A percentile compares a stretch with the other conserved stretches of the same genome.
These are phyloP conservation scores for Neuroscelio doddi DNA, from an alignment of 2,888 invertebrate species.

Conservation along the genomic window DNA sequence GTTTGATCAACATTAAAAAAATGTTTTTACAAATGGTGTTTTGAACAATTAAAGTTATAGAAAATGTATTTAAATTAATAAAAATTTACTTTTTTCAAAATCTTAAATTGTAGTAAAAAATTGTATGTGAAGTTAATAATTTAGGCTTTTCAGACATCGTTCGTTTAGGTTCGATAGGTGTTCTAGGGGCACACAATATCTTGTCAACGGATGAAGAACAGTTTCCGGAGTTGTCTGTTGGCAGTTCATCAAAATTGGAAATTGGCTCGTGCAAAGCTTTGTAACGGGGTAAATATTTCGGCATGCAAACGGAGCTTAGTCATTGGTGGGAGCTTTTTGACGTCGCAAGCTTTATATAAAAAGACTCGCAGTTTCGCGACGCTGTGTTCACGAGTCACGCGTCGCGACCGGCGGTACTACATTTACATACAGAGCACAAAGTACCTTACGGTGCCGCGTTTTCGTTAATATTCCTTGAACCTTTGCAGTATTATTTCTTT, in stretches of 20 bases:
- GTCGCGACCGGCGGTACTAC: slow-evolving; percentile 31
- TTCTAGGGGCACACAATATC: slow-evolving; percentile 6
- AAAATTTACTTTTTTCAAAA: too few species aligned
- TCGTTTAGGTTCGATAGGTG: background rate
- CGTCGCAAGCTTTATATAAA: slow-evolving; percentile 63
- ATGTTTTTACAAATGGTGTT: too few species aligned
- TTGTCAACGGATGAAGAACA: slow-evolving; percentile 52
- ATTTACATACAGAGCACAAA: slow-evolving; percentile 29
- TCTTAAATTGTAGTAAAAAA: too few species aligned
- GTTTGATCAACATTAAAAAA: too few species aligned
- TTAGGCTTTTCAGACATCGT: background rate
- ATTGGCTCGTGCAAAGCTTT: slow-evolving; percentile 57
- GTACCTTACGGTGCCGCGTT: slow-evolving; percentile 23
- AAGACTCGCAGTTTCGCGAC: slow-evolving; percentile 56
- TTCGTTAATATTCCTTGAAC: slow-evolving; percentile 27
- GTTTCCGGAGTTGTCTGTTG: slow-evolving; percentile 60
- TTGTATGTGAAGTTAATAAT: too few species aligned
- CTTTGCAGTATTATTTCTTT: slow-evolving; percentile 50
- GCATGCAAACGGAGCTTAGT: slow-evolving; percentile 42
- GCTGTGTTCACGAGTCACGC: slow-evolving; percentile 61
- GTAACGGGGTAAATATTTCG: slow-evolving; percentile 56
- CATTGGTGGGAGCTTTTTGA: slow-evolving; percentile 56
- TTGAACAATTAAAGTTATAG: too few species aligned
- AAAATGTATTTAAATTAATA: too few species aligned
- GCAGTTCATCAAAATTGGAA: slow-evolving; percentile 59